phyloP scores from a whole-genome alignment of 2,113 vertebrate species.

The Eulemur macaco region DNA sequence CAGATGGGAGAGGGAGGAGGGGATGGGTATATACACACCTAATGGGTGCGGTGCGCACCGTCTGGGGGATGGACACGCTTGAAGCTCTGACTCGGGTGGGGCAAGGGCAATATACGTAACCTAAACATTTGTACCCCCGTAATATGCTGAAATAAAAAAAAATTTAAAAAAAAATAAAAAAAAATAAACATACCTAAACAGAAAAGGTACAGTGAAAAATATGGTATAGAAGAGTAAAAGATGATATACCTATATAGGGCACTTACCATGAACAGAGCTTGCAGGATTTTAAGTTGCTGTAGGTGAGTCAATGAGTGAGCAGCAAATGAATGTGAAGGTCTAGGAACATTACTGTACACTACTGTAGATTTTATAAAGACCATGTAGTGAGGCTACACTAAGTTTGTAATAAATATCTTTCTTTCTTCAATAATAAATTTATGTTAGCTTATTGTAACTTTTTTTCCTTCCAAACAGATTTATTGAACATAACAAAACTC shows the following conservation, averaged over 20 bases:
- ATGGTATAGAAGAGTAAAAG: background rate
- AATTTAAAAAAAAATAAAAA: too few relatives aligned
- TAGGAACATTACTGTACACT: background rate
- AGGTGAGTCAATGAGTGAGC: background rate
- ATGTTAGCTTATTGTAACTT: background rate
- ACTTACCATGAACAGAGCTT: background rate
- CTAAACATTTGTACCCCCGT: too few relatives aligned
- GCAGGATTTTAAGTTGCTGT: background rate
- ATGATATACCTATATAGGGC: background rate
- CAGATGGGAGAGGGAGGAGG: too few relatives aligned
- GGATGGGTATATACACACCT: too few relatives aligned
- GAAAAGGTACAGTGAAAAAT: background rate
- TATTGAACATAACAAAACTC: conserved; percentile 62
- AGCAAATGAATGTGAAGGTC: background rate
- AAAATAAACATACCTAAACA: background rate
- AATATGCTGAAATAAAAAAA: too few relatives aligned
- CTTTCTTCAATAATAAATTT: background rate
- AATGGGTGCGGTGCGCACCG: too few relatives aligned
- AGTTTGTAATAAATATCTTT: background rate
- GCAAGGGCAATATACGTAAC: too few relatives aligned
- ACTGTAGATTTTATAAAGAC: background rate
- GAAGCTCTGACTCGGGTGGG: too few relatives aligned
- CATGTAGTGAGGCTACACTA: background rate
- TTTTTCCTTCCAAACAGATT: conserved; percentile 42
- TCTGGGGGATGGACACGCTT: too few relatives aligned